Base-by-base conservation (phyloP, 2,797 vertebrate genomes). In the Rhabdomys pumilio region DNA sequence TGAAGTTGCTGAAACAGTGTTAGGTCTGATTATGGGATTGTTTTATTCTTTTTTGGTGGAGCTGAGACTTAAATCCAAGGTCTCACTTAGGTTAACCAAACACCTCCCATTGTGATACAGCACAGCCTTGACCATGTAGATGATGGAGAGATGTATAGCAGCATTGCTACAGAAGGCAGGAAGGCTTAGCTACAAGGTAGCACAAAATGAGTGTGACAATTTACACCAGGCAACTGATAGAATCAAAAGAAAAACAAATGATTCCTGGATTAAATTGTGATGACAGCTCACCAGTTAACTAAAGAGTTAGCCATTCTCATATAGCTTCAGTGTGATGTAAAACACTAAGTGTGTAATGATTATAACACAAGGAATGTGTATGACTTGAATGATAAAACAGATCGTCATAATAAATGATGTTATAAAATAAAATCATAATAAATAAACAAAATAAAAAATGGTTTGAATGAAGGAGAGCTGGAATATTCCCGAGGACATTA, bases 401-500 rank as follows among this genome's bases (percentile, higher is more conserved):
- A 90, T 75, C 3, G 31, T 91, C 55, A 79, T 50, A 80, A 41
- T 81, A 72, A 90, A 95, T 72, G n/a, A 34, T 22, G 15, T 38
- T 72, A 72, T 38, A 72, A 72, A 72, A 72, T 72, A 72, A 72
- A 72, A 72, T 72, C n/a, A 72, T 20, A 72, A 38, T 17, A 72
- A 72, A 72, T 38, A 72, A 72, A 38, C n/a, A 72, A 34, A 86
- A 41, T 77, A 77, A 90, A 96, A 67, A 47, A 72, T 73, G 31
- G 19, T 26, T 63, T 87, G 61, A 86, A 22, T 75, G 86, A 90
- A 88, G 41, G n/a, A 67, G 7, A 89, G 26, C 22, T 63, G 26
- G 29, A 24, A 85, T 65, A 6, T 44, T 76, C 20, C 91, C 67
- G 59, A 94, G 59, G 14, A 75, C n/a, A 80, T 41, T 94, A n/a